Evolutionary conservation across 1,140 invertebrate genomes (phyloP), one percentile per base, ranked within the genome.

Genomic region (Drosophila nannoptera): DNA sequence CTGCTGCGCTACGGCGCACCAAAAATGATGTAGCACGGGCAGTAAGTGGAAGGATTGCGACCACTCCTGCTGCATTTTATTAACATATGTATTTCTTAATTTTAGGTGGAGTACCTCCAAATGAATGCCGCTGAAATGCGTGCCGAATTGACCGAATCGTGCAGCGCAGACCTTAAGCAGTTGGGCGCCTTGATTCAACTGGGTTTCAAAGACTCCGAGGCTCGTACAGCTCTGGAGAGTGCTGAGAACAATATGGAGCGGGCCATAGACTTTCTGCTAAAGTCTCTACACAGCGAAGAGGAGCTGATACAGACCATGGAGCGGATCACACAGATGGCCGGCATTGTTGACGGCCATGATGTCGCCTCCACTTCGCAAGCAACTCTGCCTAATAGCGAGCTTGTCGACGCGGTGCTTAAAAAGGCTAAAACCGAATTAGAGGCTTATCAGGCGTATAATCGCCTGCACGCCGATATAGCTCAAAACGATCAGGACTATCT

Each of bases 1-100:
- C 90, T 0, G 69, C 89, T 7, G 94, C 94, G 1, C 87, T 96
- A 14, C 90, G 91, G 65, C 91, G 92, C 65, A 88, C 91, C 11
- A 93, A 95, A 73, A 95, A 95, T 90, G 90, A 93, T 82, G 90
- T 94, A 4, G 90, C 91, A 2, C 88, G 91, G 40, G 94, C 94
- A 22, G 90, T 95, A 42, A 91, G 93, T 42, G 4, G 16, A 22
- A 2, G 22, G 22, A 22, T 22, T 22, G 11, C 35, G n/a, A 6
- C 16, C 32, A 12, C 0, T 9, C 38, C 46, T 29, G 31, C 9
- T 16, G 48, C 0, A n/a, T 46, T 29, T 46, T 4, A 4, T 29
- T 14, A 2, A 14, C 5, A 11, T 12, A 46, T 11, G 8, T 46
- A 2, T 16, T 2, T n/a, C 5, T 46, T 22, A 29, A 46, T 46